Conservation (phyloP, 2,888 invertebrate species). For the Hanleya hanleyi region DNA sequence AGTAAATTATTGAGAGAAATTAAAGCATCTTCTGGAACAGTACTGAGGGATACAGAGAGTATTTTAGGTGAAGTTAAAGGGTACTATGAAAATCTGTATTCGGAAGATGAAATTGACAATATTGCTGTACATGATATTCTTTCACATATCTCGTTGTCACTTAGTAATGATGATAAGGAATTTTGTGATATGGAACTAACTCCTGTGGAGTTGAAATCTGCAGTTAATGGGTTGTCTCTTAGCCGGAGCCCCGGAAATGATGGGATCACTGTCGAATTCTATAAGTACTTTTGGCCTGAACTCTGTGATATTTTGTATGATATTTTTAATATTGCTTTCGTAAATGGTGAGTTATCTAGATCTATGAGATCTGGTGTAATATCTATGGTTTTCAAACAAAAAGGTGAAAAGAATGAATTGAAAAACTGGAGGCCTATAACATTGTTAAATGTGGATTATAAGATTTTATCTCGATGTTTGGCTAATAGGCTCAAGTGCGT, state of each 20-base stretch:
- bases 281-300: neutral
- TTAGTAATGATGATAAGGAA: neutral
- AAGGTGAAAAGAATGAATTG: neutral
- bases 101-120: neutral
- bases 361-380: neutral
- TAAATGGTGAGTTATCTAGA: neutral
- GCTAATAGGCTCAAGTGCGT: neutral
- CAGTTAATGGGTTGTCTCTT: neutral
- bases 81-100: neutral
- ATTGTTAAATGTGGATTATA: neutral
- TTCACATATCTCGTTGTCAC: neutral
- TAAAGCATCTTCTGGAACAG: neutral
- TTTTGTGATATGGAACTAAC: neutral
- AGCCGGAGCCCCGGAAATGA: neutral
- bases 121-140: neutral
- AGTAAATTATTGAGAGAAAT: neutral
- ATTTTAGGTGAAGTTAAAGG: neutral
- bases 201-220: neutral
- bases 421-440: constrained; percentile 2
- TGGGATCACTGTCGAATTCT: neutral
- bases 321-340: neutral
- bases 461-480: neutral
- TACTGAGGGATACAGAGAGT: neutral
- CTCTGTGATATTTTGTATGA: neutral
- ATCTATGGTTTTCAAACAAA: neutral